Conservation (phyloP, 30 jellyfish, hydroid and myxozoan genomes). For the Turritopsis dohrnii region DNA sequence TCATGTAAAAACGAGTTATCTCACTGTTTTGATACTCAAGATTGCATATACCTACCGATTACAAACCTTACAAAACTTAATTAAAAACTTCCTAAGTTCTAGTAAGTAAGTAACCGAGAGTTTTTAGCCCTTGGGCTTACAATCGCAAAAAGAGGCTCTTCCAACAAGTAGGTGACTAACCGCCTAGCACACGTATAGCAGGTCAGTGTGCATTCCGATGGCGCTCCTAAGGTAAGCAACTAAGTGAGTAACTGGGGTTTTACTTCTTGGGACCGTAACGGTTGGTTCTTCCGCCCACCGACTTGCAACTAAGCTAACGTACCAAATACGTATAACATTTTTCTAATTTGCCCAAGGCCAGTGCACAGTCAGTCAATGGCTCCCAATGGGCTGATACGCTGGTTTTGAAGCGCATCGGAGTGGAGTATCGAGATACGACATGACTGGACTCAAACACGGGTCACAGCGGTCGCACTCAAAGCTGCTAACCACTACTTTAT, state of each 20-base stretch:
- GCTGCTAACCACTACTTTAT: no score
- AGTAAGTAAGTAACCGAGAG: background rate
- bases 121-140: background rate
- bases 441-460: no score
- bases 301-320: background rate
- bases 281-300: background rate
- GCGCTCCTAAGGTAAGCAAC: background rate
- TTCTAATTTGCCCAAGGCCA: background rate
- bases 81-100: background rate
- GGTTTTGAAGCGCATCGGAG: no score
- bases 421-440: no score
- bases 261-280: background rate
- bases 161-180: background rate
- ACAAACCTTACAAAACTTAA: background rate
- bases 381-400: background rate
- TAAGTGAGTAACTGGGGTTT: background rate
- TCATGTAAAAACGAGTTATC: background rate
- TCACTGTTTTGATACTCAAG: background rate
- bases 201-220: background rate
- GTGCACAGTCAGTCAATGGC: background rate
- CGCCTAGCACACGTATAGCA: background rate
- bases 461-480: no score
- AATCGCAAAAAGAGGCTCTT: background rate
- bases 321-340: background rate
- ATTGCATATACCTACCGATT: background rate